These are phyloP conservation scores for Hecatera dysodea DNA, from an alignment of 2,888 invertebrate genomes.

Conservation along the genomic window DNA sequence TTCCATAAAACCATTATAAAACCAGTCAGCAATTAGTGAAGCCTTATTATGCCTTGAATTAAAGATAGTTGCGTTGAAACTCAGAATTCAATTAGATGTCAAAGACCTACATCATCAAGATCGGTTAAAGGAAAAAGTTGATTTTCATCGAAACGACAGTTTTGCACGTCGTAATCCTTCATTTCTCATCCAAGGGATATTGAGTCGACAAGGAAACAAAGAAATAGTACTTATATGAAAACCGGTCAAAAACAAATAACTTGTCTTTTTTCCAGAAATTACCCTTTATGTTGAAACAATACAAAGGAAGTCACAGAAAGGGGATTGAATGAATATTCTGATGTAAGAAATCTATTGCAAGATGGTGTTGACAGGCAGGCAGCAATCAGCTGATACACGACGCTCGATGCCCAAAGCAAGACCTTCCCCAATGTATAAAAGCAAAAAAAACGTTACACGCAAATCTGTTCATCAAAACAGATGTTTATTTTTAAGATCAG, in stretches of 20 bases:
- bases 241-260: conserved; percentile 4
- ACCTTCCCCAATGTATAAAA: conserved; percentile 42
- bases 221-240: conserved; percentile 9
- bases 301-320: neutral
- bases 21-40: neutral
- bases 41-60: conserved; percentile 9
- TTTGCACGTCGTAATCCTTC: conserved; percentile 35
- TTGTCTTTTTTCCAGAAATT: too few species aligned
- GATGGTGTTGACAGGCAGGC: neutral
- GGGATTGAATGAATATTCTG: neutral
- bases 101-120: conserved; percentile 32
- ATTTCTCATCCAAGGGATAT: conserved; percentile 18
- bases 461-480: conserved; percentile 15
- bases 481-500: conserved; percentile 42
- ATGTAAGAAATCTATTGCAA: neutral
- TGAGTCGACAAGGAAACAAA: conserved; percentile 15
- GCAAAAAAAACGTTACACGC: conserved; percentile 19
- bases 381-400: conserved; percentile 33
- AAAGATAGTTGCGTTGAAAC: conserved; percentile 1
- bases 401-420: conserved; percentile 31
- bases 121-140: conserved; percentile 10
- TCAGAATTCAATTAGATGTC: conserved; percentile 10
- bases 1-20: conserved; percentile 9
- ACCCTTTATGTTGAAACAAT: neutral
- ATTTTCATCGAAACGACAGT: neutral